Evolutionary conservation across 2,888 invertebrate genomes (phyloP), one percentile per base, ranked within the genome.

Genomic region (Orchestes rusci): DNA sequence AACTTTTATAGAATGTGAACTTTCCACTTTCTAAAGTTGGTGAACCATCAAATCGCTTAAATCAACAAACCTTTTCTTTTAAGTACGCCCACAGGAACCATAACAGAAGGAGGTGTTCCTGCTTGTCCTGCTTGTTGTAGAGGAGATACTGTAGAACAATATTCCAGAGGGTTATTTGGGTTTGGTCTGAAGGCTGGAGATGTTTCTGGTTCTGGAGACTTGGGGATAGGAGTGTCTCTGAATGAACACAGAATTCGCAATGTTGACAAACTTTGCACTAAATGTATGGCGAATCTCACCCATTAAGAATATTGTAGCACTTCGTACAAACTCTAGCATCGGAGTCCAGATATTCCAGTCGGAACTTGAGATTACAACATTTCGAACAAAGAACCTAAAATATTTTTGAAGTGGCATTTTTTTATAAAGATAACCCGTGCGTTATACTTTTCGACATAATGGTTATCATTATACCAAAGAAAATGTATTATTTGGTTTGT

Each of bases 151-250:
- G 82, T 83, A 47, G 86, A 86, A 69, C 88, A 88, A 68, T 89
- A 89, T 67, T 89, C 88, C 76, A 82, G 81, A 34, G 89, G 88
- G 69, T 89, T 88, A 68, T 86, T 86, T 38, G 88, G 88, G 70
- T 88, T 85, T 37, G 87, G 84, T 48, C 76, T 74, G 53, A 49
- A 49, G 13, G 39, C 43, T 16, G 44, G 41, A 2, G 49, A 49
- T 32, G 60, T 62, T 2, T 54, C 54, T 4, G 52, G 44, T 12
- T 58, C 59, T 13, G 61, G 60, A 1, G 64, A 61, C 3, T 57
- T 39, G 27, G 30, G 45, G 39, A 59, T 56, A 42, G 31, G 42
- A 4, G 46, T 43, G 29, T 52, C 52, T 15, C 49, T 49, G 12
- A 32, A 23, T 7, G 5, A 23, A 23, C 23, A 23, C n/a, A n/a